Conservation (phyloP, 2,888 invertebrate genomes). For the Brachynemurus nebulosus region DNA sequence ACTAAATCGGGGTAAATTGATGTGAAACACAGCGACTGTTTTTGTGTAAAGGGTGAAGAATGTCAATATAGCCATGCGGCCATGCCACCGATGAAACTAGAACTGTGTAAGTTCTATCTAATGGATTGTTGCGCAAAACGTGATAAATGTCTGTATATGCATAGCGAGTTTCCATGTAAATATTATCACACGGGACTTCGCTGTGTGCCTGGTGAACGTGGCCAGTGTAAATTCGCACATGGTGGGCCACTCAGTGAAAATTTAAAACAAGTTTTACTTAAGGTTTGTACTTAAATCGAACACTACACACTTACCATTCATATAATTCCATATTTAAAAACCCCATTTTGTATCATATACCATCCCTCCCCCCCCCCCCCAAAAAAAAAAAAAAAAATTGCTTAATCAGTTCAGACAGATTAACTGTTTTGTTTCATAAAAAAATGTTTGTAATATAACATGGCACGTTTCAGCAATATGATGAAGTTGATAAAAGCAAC, state of each 20-base stretch:
- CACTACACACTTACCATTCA: too few relatives aligned
- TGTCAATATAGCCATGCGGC: conserved; percentile 80
- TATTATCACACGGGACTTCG: conserved; percentile 87
- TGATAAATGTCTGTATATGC: conserved; percentile 92
- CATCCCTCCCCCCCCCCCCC: too few relatives aligned
- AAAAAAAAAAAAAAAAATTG: too few relatives aligned
- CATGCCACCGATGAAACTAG: conserved; percentile 71
- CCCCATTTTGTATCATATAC: too few relatives aligned
- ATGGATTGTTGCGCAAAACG: conserved; percentile 92
- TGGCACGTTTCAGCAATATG: too few relatives aligned
- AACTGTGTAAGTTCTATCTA: conserved; percentile 91
- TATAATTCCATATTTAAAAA: too few relatives aligned
- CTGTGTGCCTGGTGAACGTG: conserved; percentile 57
- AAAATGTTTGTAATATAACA: too few relatives aligned
- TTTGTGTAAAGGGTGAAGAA: conserved; percentile 47
- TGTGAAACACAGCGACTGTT: background rate
- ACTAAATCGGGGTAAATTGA: background rate
- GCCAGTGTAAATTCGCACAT: conserved; percentile 92
- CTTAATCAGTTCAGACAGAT: too few relatives aligned
- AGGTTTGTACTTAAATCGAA: conserved; percentile 26
- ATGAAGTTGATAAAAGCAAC: too few relatives aligned
- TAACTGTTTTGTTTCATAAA: too few relatives aligned
- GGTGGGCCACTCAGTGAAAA: conserved; percentile 72
- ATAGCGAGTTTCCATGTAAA: conserved; percentile 94
- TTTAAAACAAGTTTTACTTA: conserved; percentile 30